phyloP scores from a whole-genome alignment of 2,113 vertebrate genomes.

The human (Homo sapiens) region GRCh38 chr18:48026501-48027000 shows the following conservation, averaged over 20 bases:
- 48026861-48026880: slow-evolving; percentile 71
- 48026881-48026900: slow-evolving; percentile 81
- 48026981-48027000: slow-evolving; percentile 87
- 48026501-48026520: accelerated
- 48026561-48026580: not conserved
- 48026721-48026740: not conserved
- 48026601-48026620: not conserved
- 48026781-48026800: not conserved
- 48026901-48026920: slow-evolving; percentile 84
- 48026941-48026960: slow-evolving; percentile 64
- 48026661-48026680: not conserved
- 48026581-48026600: not conserved
- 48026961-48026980: slow-evolving; percentile 84
- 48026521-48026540: not conserved
- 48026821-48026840: not conserved
- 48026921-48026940: slow-evolving; percentile 74
- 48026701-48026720: not conserved
- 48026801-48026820: not conserved
- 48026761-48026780: not conserved
- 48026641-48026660: slow-evolving; percentile 59
- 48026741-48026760: not conserved
- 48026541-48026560: slow-evolving; percentile 44
- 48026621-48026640: slow-evolving; percentile 38
- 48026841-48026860: slow-evolving; percentile 58
- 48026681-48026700: not conserved